Base-by-base conservation (phyloP, 2,113 vertebrate species). In the Dromas ardeola region DNA sequence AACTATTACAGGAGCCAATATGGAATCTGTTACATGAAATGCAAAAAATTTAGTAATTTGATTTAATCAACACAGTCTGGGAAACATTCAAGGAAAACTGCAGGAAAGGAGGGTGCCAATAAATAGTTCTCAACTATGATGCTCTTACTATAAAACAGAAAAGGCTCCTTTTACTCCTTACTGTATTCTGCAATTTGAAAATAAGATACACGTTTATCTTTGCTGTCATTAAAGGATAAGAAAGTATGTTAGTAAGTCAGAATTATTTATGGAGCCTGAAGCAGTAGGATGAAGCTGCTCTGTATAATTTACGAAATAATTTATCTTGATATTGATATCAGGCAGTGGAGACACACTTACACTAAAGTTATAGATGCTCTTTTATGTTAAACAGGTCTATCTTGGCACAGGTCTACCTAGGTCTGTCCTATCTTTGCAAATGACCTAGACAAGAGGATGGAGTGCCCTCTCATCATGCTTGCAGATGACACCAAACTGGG, bases 381-480 rank as follows among this genome's bases (percentile, higher is more conserved):
- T 59, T 38, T 32, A 50, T 9, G 22, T 34, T 50, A 55, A 49
- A 76, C 0, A 0, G 13, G 15, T 59, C 67, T 49, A 4, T 27
- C 29, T 16, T 4, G 2, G 74, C 47, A 40, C 56, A 59, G 30
- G 19, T 45, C 56, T 38, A 55, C 10, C 40, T 47, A 59, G 38
- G n/a, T 27, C 26, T 34, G 13, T 34, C 19, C 58, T 42, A 29
- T 5, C 25, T 42, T 36, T 53, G 25, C 1, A 6, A 77, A 16
- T 11, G 13, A 50, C 36, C 20, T 19, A 73, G 45, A 45, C 18
- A 36, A 49, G 11, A 27, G 6, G 40, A 81, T 9, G 20, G 12
- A 63, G 21, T 3, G 7, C n/a, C 27, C 70, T 70, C n/a, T 59
- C 15, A 14, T 20, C 10, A 0, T 13, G 12, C 40, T 50, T 63